Evolutionary conservation across 2,888 invertebrate genomes (phyloP).

Genomic region (Tipula confusa): DNA sequence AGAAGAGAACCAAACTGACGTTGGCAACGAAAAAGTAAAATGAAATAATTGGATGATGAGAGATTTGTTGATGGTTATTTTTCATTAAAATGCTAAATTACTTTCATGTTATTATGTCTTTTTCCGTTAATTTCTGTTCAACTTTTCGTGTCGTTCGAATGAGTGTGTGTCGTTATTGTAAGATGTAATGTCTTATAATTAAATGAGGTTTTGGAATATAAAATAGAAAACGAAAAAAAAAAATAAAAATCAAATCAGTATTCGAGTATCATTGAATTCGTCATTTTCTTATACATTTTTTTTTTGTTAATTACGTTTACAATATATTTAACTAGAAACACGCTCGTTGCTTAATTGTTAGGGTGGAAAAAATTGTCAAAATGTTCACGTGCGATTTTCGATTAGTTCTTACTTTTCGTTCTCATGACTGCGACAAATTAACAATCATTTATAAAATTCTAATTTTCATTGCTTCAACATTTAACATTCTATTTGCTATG

Average conservation of each 20-base stretch:
- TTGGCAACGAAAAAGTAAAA: not conserved
- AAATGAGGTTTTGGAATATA: not conserved
- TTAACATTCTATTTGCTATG: not conserved
- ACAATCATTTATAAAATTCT: not conserved
- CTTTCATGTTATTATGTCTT: slow-evolving; percentile 12
- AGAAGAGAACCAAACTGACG: not conserved
- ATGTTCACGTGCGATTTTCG: not conserved
- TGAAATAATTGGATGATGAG: not conserved
- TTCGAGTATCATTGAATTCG: not conserved
- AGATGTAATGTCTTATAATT: not conserved
- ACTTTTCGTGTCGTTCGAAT: not conserved
- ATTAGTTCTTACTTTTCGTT: not conserved
- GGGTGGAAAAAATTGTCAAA: not conserved
- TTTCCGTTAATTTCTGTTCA: not conserved
- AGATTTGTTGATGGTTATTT: slow-evolving; percentile 20
- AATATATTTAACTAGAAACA: not conserved
- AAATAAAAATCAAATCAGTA: not conserved
- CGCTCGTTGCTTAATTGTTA: not conserved
- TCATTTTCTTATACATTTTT: not conserved
- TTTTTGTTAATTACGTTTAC: not conserved
- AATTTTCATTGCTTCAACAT: too few species aligned
- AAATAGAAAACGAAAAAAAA: not conserved
- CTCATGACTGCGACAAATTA: not conserved
- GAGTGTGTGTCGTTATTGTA: not conserved
- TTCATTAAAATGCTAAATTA: slow-evolving; percentile 25